A percentile compares a stretch with the other conserved stretches of the same genome.
Evolutionary conservation across 2,888 invertebrate genomes (phyloP).

Genomic region (Villa cingulata): DNA sequence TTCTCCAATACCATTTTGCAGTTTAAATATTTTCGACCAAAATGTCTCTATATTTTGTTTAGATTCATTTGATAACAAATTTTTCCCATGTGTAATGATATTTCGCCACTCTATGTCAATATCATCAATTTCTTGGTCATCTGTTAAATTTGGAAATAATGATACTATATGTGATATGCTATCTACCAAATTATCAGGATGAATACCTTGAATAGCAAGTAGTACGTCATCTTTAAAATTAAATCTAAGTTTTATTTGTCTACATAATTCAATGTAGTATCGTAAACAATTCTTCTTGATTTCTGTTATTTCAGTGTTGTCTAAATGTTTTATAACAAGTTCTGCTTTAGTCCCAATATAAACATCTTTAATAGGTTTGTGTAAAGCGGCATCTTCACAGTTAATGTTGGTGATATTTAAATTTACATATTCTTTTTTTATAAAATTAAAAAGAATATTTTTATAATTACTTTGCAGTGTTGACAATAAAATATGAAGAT

Average conservation of each 20-base stretch:
- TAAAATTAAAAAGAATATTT: neutral
- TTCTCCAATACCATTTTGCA: neutral
- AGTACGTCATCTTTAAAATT: conserved; percentile 3
- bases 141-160: conserved; percentile 5
- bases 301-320: neutral
- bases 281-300: neutral
- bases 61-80: neutral
- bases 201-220: neutral
- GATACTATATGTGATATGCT: neutral
- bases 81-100: neutral
- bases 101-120: conserved; percentile 7
- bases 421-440: neutral
- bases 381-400: neutral
- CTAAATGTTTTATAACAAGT: neutral
- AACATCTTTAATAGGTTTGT: neutral
- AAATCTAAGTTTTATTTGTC: conserved; percentile 2
- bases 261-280: neutral
- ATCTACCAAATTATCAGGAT: neutral
- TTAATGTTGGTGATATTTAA: too few species aligned
- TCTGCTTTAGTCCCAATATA: neutral
- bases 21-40: neutral
- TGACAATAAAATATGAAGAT: neutral
- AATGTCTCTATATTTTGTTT: conserved; percentile 4
- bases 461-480: neutral
- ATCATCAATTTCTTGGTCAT: neutral